A percentile compares a stretch with the other conserved stretches of the same genome.
Evolutionary conservation across 2,797 vertebrate genomes (phyloP).

Genomic region (Hylomyscus alleni): DNA sequence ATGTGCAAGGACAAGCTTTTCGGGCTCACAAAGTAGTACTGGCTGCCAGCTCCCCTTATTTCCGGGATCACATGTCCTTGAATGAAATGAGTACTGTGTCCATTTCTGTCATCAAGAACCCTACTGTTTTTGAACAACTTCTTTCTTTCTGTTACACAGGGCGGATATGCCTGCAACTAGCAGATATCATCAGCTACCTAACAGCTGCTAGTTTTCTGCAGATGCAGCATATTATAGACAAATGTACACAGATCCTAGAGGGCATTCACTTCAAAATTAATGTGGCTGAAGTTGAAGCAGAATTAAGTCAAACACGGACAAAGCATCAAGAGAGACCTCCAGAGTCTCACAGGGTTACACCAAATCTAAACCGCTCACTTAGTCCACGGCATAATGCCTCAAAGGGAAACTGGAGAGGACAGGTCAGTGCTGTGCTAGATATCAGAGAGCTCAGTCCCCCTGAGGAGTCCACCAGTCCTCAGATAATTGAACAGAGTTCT

Average conservation of each 20-base stretch:
- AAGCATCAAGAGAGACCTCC: constrained; percentile 90
- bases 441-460: constrained; percentile 93
- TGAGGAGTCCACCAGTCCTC: constrained; percentile 95
- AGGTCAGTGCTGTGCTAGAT: constrained; percentile 91
- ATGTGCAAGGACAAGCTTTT: constrained; percentile 98
- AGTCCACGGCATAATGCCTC: constrained; percentile 90
- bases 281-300: constrained; percentile 93
- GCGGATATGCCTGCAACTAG: constrained; percentile 96
- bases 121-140: constrained; percentile 97
- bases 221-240: constrained; percentile 99
- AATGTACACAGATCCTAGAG: constrained; percentile 98
- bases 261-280: constrained; percentile 98
- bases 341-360: constrained; percentile 89
- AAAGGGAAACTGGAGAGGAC: constrained; percentile 90
- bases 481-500: constrained; percentile 93
- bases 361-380: constrained; percentile 89
- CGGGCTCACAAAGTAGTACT: constrained; percentile 98
- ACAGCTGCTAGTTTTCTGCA: constrained; percentile 98
- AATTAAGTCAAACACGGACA: constrained; percentile 91
- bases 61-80: constrained; percentile 99
- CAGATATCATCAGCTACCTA: constrained; percentile 98
- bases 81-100: constrained; percentile 99
- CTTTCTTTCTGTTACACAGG: constrained; percentile 98
- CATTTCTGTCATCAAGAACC: constrained; percentile 97
- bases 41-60: constrained; percentile 98